Percentiles rank a stretch among this genome's conserved stretches.
Evolutionary conservation across 2,113 vertebrate genomes (phyloP).

Genomic region (Lasiurus borealis): DNA sequence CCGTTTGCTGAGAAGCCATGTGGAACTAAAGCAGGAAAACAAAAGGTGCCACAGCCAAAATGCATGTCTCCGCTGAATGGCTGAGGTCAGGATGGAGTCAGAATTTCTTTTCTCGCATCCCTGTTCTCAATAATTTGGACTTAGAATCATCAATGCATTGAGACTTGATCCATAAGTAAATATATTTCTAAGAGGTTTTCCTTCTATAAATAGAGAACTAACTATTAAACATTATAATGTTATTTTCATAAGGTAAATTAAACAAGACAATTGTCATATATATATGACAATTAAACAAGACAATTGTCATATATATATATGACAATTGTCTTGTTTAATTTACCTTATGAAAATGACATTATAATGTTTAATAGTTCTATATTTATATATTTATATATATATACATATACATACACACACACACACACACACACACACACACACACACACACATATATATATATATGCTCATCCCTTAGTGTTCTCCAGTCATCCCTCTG

Average conservation of each 20-base stretch:
- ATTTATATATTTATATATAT: too few species aligned
- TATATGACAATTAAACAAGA: too few species aligned
- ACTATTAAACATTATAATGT: not conserved
- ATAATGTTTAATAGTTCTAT: too few species aligned
- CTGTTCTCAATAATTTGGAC: not conserved
- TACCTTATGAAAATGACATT: too few species aligned
- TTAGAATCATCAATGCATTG: not conserved
- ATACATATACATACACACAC: too few species aligned
- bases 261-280: not conserved
- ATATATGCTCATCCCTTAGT: not conserved
- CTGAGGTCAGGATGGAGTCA: not conserved
- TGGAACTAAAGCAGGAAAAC: not conserved
- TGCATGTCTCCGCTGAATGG: not conserved
- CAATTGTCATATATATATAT: too few species aligned
- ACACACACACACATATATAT: too few species aligned
- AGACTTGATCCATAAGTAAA: not conserved
- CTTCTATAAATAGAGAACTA: not conserved
- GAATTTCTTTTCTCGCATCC: not conserved
- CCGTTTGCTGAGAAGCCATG: accelerated
- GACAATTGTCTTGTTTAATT: too few species aligned
- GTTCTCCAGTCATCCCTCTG: not conserved
- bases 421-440: too few species aligned
- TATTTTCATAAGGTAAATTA: not conserved
- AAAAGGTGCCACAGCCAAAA: not conserved
- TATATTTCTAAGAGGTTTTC: not conserved